Evolutionary conservation across 2,888 invertebrate species (phyloP).

Genomic region (Lordiphosa fenestrarum): DNA sequence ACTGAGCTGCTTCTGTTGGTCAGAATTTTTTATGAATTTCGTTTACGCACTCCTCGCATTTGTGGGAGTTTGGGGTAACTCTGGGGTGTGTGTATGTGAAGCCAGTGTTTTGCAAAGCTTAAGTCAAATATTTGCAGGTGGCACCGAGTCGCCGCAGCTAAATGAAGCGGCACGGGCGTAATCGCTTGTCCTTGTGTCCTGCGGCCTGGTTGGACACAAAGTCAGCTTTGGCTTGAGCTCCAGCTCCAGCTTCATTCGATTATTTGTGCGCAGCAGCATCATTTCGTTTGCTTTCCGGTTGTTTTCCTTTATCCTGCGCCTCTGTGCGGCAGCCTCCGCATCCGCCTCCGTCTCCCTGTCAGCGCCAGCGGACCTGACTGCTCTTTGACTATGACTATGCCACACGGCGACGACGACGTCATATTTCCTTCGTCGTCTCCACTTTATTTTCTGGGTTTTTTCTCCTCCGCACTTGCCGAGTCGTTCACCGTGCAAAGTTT

Average conservation of each 20-base stretch:
- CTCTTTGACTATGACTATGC: conserved; percentile 44
- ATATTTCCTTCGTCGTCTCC: conserved; percentile 53
- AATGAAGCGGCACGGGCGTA: conserved; percentile 62
- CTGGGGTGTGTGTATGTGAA: conserved; percentile 10
- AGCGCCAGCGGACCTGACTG: conserved; percentile 39
- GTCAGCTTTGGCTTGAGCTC: conserved; percentile 19
- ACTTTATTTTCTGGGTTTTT: conserved; percentile 7
- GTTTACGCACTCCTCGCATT: too few relatives aligned
- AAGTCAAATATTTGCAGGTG: conserved; percentile 59
- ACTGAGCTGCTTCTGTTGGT: too few relatives aligned
- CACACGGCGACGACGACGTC: conserved; percentile 47
- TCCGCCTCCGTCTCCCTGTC: conserved; percentile 12
- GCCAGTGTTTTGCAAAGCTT: conserved; percentile 33
- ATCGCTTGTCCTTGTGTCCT: conserved; percentile 45
- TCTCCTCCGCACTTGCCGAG: conserved; percentile 57
- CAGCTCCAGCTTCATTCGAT: conserved; percentile 56
- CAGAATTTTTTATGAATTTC: too few relatives aligned
- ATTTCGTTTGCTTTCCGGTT: conserved; percentile 69
- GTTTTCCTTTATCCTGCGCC: conserved; percentile 43
- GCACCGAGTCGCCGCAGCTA: conserved; percentile 29
- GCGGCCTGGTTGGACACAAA: conserved; percentile 17
- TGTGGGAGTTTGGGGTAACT: neutral
- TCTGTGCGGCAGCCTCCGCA: conserved; percentile 2
- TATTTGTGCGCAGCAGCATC: conserved; percentile 69
- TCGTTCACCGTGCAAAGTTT: conserved; percentile 66